Base-by-base conservation (phyloP, 1,140 invertebrate genomes). In the Rhysida immarginata region DNA sequence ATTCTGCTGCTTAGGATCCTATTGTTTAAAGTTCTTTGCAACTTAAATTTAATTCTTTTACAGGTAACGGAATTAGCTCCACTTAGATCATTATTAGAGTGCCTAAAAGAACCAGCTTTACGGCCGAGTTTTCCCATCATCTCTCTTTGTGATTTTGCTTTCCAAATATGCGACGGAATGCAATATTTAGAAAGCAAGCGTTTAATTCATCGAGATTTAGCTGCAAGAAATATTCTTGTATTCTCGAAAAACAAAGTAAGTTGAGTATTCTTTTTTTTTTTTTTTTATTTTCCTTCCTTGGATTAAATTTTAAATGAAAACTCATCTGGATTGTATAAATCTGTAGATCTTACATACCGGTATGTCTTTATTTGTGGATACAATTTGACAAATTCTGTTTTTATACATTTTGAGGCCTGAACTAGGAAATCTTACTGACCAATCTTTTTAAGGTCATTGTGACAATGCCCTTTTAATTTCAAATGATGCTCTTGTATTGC, bases 141-240 rank as follows among this genome's bases (percentile, higher is more conserved):
- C 42, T 85, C 85, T 1, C 75, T 94, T 2, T 93, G 87, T 66
- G 85, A 92, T 69, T 96, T 96, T 71, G 84, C 88, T 16, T 77
- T 88, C 60, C 93, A 97, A 74, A 94, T 97, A 42, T 90, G 89
- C 69, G 88, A 95, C 73, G 94, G 92, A 21, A 96, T 96, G 93
- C 81, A 83, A 61, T 97, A 96, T 73, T 73, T 96, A 52, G 94
- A 96, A 73, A 82, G 80, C 52, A 96, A 95, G 73, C 78, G 90
- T 67, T 77, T 96, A 41, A 96, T 96, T 66, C 94, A 97, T 69
- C 78, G 89, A 65, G 92, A 96, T 70, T 75, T 97, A 59, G 92
- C 93, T 20, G 91, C 92, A 13, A 77, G 94, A 56, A 97, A 97
- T 73, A 94, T 96, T 61, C 74, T 97, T 50, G 92, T 97, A 0